These are phyloP conservation scores for Protobothrops mucrosquamatus DNA, from an alignment of 2,113 vertebrate genomes.

Conservation along the genomic window DNA sequence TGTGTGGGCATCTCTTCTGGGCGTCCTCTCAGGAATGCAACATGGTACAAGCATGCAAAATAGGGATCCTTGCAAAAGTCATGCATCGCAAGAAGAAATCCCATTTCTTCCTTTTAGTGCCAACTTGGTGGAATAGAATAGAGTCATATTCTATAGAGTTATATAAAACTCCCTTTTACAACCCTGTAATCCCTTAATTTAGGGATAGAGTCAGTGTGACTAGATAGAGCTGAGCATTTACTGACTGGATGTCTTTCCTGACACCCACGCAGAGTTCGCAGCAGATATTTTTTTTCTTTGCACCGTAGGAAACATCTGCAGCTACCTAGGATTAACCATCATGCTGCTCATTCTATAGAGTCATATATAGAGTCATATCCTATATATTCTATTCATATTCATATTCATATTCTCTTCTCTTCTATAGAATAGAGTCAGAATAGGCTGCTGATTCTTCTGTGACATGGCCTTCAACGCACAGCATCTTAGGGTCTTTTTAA, in stretches of 20 bases:
- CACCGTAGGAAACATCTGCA: no score
- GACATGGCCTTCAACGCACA: neutral
- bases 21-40: neutral
- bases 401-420: no score
- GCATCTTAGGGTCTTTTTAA: neutral
- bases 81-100: neutral
- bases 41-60: neutral
- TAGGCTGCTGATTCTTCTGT: neutral
- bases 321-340: no score
- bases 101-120: neutral
- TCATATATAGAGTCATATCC: no score
- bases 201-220: no score
- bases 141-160: neutral
- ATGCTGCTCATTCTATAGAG: no score
- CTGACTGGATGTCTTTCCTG: no score
- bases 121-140: neutral
- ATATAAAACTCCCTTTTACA: neutral
- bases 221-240: no score
- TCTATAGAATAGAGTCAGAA: neutral
- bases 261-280: no score
- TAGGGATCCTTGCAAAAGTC: neutral
- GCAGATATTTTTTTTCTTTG: no score
- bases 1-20: neutral
- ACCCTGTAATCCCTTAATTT: no score
- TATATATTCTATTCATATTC: no score